These are phyloP conservation scores for Paraescarpia echinospica DNA, from an alignment of 1,140 invertebrate species.

Conservation along the genomic window DNA sequence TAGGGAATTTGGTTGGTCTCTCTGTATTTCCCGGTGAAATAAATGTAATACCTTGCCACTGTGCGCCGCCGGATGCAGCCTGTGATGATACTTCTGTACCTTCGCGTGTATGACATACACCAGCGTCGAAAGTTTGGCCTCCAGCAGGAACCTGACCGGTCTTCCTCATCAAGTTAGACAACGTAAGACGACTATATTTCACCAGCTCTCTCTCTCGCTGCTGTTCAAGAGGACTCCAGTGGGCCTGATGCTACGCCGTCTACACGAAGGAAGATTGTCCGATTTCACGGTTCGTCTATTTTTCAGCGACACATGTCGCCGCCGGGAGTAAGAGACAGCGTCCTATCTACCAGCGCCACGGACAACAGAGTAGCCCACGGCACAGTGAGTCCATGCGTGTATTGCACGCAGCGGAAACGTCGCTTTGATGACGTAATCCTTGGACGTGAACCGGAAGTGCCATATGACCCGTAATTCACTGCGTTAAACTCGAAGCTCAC, in stretches of 20 bases:
- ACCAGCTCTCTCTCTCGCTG: not conserved
- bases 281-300: too few relatives aligned
- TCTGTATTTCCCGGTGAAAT: not conserved
- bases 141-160: not conserved
- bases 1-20: not conserved
- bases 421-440: not conserved
- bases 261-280: too few relatives aligned
- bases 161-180: not conserved
- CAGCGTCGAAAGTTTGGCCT: not conserved
- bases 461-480: not conserved
- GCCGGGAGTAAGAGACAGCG: too few relatives aligned
- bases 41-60: not conserved
- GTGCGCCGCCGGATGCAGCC: not conserved
- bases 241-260: not conserved
- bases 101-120: not conserved
- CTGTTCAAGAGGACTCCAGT: not conserved
- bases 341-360: not conserved
- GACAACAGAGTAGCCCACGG: not conserved
- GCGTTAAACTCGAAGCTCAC: not conserved
- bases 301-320: too few relatives aligned
- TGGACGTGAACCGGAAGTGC: not conserved
- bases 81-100: not conserved
- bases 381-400: too few relatives aligned
- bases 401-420: not conserved
- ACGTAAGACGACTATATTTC: not conserved